A percentile compares a stretch with the other conserved stretches of the same genome.
These are phyloP conservation scores for Drosophila pullipes DNA, from an alignment of 2,888 invertebrate species.

Conservation along the genomic window DNA sequence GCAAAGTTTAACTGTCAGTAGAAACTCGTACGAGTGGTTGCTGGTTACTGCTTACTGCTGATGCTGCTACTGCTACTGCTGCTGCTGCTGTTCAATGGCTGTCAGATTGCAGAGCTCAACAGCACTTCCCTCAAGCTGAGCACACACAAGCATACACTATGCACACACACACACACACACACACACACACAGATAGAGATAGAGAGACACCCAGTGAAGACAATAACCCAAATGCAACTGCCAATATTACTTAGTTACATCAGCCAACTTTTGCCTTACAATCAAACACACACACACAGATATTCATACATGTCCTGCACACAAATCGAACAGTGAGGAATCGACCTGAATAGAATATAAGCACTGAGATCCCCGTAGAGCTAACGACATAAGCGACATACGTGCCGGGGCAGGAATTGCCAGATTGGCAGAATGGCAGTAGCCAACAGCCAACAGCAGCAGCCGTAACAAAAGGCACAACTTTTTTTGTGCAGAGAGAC, in stretches of 20 bases:
- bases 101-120: slow-evolving; percentile 59
- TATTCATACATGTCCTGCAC: slow-evolving; percentile 33
- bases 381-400: slow-evolving; percentile 74
- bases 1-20: slow-evolving; percentile 32
- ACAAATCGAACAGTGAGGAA: slow-evolving; percentile 34
- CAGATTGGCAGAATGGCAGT: slow-evolving; percentile 45
- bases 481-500: slow-evolving; percentile 48
- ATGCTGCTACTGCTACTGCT: not conserved
- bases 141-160: slow-evolving; percentile 12
- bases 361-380: slow-evolving; percentile 42
- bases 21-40: slow-evolving; percentile 40
- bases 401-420: slow-evolving; percentile 57
- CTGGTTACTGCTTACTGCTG: slow-evolving; percentile 6
- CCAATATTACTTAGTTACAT: slow-evolving; percentile 78
- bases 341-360: slow-evolving; percentile 52
- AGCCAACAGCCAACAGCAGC: slow-evolving; percentile 10
- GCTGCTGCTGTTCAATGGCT: slow-evolving; percentile 47
- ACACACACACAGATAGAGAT: not conserved
- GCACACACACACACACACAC: slow-evolving; percentile 2
- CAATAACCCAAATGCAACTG: slow-evolving; percentile 79
- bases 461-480: slow-evolving; percentile 55
- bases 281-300: slow-evolving; percentile 20
- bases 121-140: slow-evolving; percentile 41
- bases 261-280: slow-evolving; percentile 55
- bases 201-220: slow-evolving; percentile 44